Percentiles rank a stretch among this genome's conserved stretches.
Evolutionary conservation across 2,113 vertebrate species (phyloP).

Genomic region (Prinia subflava): DNA sequence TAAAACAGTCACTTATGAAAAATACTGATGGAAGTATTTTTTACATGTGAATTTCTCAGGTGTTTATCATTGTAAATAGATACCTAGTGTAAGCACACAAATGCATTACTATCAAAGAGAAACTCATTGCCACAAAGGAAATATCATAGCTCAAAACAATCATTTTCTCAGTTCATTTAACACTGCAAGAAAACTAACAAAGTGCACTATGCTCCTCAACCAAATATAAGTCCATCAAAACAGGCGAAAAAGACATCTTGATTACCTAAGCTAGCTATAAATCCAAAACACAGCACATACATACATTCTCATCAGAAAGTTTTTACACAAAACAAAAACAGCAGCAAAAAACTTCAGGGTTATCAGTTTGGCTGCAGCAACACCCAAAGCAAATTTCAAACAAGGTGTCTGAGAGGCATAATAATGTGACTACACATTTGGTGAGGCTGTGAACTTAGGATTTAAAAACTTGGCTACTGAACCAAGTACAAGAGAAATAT

Average conservation of each 20-base stretch:
- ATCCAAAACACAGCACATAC: neutral
- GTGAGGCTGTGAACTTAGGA: neutral
- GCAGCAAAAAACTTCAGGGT: neutral
- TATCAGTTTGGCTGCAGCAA: conserved; percentile 40
- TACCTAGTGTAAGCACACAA: neutral
- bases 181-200: neutral
- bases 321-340: neutral
- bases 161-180: neutral
- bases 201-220: neutral
- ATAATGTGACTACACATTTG: conserved; percentile 1
- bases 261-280: neutral
- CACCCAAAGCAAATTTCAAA: neutral
- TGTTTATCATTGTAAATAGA: neutral
- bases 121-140: neutral
- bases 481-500: conserved; percentile 3
- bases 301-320: neutral
- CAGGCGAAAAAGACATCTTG: neutral
- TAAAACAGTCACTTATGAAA: neutral
- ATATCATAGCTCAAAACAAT: neutral
- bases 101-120: neutral
- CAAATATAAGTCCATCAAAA: neutral
- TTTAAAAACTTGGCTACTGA: conserved; percentile 32
- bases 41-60: neutral
- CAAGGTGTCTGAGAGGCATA: neutral
- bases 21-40: neutral